Base-by-base conservation (phyloP, 2,113 vertebrate species). In the Psittacus erithacus region DNA sequence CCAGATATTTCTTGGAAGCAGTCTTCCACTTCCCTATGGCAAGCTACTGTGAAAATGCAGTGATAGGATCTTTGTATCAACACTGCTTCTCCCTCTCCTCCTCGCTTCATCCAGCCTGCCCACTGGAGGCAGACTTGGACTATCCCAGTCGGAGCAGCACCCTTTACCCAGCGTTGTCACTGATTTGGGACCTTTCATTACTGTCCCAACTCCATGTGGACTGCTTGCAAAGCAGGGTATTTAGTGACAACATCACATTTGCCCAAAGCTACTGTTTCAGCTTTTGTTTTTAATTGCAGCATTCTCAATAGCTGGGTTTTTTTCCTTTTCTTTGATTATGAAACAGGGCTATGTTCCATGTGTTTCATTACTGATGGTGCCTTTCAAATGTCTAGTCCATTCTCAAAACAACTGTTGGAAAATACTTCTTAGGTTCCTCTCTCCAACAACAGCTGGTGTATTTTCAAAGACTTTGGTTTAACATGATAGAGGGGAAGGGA, bases 201-300 rank as follows among this genome's bases (percentile, higher is more conserved):
- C 63, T 27, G 8, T 47, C 55, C 68, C 41, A 18, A 18, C 4
- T 82, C 57, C 4, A 0, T 50, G 52, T 17, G 29, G 39, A 73
- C 44, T 79, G 57, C 69, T 80, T 70, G 55, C 68, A 88, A 80
- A 70, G 88, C 46, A 77, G 46, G 52, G 60, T 65, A 52, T 60
- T 81, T 39, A 5, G 33, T 71, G 73, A 88, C 82, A 92, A 13
- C 44, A 82, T 68, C 41, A 38, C 31, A 35, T 80, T 92, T 70
- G 59, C 71, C 90, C 90, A 95, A 69, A 97, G 63, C 93, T 90
- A 88, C 93, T 93, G 92, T 93, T 97, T 80, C 75, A 82, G 90
- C 75, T 90, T 95, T 96, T 94, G 59, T 55, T 92, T 96, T 93
- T 86, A 88, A 80, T 94, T 80, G 71, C 57, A 77, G 6, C 1